These are phyloP conservation scores for Bedellia somnulentella DNA, from an alignment of 2,888 invertebrate genomes.

Conservation along the genomic window DNA sequence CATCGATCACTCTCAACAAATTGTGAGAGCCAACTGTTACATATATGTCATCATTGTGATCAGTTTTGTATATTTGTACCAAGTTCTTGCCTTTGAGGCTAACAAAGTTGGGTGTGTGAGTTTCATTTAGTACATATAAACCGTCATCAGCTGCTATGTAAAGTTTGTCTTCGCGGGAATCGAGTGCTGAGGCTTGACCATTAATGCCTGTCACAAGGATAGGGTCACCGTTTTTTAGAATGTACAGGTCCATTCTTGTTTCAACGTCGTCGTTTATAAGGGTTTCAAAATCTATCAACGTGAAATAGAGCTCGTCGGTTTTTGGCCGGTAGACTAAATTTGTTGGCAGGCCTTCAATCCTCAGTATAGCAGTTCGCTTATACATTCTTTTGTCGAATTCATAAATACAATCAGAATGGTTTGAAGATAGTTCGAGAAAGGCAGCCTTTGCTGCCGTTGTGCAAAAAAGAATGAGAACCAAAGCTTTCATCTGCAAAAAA, in stretches of 20 bases:
- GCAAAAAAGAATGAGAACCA: no score
- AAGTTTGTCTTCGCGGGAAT: slow-evolving; percentile 25
- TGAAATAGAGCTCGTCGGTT: slow-evolving; percentile 34
- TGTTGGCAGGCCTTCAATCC: slow-evolving; percentile 43
- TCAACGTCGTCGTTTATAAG: slow-evolving; percentile 40
- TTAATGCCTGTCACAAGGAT: slow-evolving; percentile 34
- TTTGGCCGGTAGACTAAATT: slow-evolving; percentile 31
- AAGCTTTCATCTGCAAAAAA: no score
- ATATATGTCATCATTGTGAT: slow-evolving; percentile 27
- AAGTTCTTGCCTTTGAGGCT: slow-evolving; percentile 43
- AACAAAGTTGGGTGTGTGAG: slow-evolving; percentile 26
- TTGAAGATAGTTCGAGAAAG: no score
- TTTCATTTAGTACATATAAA: slow-evolving; percentile 26
- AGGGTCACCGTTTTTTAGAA: slow-evolving; percentile 27
- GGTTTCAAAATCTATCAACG: slow-evolving; percentile 39
- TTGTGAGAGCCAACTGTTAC: slow-evolving; percentile 39
- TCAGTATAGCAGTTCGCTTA: slow-evolving; percentile 25
- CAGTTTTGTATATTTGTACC: slow-evolving; percentile 36
- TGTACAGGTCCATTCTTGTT: slow-evolving; percentile 48
- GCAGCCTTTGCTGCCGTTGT: no score
- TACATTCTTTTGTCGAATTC: slow-evolving; percentile 23
- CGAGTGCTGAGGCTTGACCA: slow-evolving; percentile 42
- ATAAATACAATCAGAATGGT: slow-evolving; percentile 26
- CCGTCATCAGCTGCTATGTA: slow-evolving; percentile 43
- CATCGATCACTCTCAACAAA: slow-evolving; percentile 29